A percentile compares a stretch with the other conserved stretches of the same genome.
Evolutionary conservation across 2,797 vertebrate species (phyloP).

Genomic region (Helostoma temminkii): DNA sequence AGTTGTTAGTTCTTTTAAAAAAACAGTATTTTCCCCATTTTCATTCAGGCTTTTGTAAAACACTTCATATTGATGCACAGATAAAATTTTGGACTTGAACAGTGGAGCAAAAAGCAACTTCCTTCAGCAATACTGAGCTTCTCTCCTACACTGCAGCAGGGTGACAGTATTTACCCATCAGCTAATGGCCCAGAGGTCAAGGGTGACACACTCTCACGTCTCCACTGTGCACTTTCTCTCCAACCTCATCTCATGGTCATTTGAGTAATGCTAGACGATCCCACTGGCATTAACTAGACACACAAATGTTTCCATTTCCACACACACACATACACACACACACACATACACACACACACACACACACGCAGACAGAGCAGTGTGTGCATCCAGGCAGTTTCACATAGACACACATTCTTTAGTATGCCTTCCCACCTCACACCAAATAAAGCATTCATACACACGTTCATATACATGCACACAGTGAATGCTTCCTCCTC

Average conservation of each 20-base stretch:
- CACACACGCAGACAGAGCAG: constrained; percentile 10
- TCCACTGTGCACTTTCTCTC: constrained; percentile 53
- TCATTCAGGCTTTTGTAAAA: not conserved
- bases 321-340: constrained; percentile 9
- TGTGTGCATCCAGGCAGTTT: constrained; percentile 5
- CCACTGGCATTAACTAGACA: constrained; percentile 49
- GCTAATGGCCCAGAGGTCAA: constrained; percentile 69
- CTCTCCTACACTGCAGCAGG: constrained; percentile 21
- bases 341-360: constrained; percentile 10
- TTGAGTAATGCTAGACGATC: constrained; percentile 54
- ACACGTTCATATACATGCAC: constrained; percentile 9
- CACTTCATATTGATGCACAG: not conserved
- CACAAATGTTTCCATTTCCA: constrained; percentile 12
- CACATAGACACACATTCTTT: constrained; percentile 16
- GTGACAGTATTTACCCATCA: constrained; percentile 67
- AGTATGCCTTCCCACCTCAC: not conserved
- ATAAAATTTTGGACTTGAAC: constrained; percentile 5
- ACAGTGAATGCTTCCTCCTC: constrained; percentile 49
- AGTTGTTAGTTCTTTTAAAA: not conserved
- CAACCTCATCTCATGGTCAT: constrained; percentile 61
- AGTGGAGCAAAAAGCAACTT: constrained; percentile 10
- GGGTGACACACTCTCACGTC: constrained; percentile 57
- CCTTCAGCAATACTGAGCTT: constrained; percentile 34
- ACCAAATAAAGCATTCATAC: constrained; percentile 22
- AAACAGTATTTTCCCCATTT: not conserved